Base-by-base conservation (phyloP, 2,797 vertebrate species). In the Choloepus didactylus region DNA sequence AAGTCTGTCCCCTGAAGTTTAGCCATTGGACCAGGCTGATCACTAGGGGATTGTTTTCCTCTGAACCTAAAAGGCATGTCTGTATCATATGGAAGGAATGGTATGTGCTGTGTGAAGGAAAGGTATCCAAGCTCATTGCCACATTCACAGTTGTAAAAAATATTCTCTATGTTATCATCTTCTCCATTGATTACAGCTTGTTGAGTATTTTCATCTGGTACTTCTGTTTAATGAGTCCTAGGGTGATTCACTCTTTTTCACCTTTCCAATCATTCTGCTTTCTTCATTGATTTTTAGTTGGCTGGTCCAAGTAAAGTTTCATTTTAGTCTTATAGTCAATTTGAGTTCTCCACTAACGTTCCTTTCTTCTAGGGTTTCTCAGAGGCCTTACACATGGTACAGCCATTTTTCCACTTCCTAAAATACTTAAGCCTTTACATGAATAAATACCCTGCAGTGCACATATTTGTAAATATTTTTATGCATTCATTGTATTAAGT, bases 381-480 rank as follows among this genome's bases (percentile, higher is more conserved):
- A 93, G 44, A 76, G 21, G 44, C 95, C 41, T 91, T 80, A 64
- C 6, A 76, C 46, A 72, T 46, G 18, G 19, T 82, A 76, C 23
- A 89, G n/a, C 2, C 69, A 60, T 69, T 94, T 88, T 82, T 92
- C 64, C 25, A 85, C n/a, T 92, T 88, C 23, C 51, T 90, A 90
- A 96, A 90, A 93, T 75, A 23, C 85, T 93, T 89, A 94, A 93
- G 59, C 35, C 7, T 95, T 93, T 93, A 59, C 85, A 62, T 91
- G 91, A 82, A n/a, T 92, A 93, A 80, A 84, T 10, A 66, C 79
- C 62, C 10, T 83, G 6, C 14, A 89, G 56, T 38, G 23, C 21
- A 84, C 2, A 89, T 44, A 19, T 96, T 92, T 92, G 4, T 85
- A 95, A 94, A 94, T 92, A 81, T 59, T 31, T 85, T 95, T 85